Base-by-base conservation (phyloP, 2,888 invertebrate species). In the Amphipyra tragopoginis region DNA sequence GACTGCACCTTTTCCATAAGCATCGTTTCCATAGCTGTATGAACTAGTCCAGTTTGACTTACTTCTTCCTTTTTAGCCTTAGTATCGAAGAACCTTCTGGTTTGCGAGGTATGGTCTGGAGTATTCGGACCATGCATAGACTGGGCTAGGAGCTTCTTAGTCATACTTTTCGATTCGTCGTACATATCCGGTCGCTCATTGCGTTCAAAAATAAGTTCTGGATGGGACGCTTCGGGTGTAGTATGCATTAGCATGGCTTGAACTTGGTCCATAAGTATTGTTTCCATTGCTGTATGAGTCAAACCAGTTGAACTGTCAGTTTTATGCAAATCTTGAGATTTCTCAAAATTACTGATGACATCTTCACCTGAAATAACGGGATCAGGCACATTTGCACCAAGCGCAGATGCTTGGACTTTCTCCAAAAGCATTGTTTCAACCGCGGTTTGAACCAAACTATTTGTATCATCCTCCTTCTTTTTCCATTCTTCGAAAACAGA, bases 21-120 rank as follows among this genome's bases (percentile, higher is more conserved):
- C 64, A 95, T 95, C 14, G 95, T 95, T 75, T 93, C 92, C 87
- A 95, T 92, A 10, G 95, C 95, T 2, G 94, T 93, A 42, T 92
- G 91, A 55, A 95, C 72, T 38, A 95, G 80, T 0, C 93, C 91
- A 0, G 86, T 85, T 0, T 87, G 85, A 73, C 87, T 89, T 1
- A 77, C 29, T 65, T 81, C 82, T 55, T 60, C 71, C 8, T 78
- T 79, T 38, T 72, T 74, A 29, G 8, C 50, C n/a, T 76, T 77
- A 36, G 14, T 51, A 40, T 64, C 53, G 45, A 72, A 65, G 7
- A 57, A 53, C 38, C 48, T 77, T 38, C 77, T 80, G 11, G 60
- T 65, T 6, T 66, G 66, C 0, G 78, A 63, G 15, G 53, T 34
- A 34, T 66, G 59, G 34, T 66, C 68, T 6, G 72, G 58, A 36